phyloP scores from a whole-genome alignment of 1,140 invertebrate genomes.

The Ganaspis sp. region DNA sequence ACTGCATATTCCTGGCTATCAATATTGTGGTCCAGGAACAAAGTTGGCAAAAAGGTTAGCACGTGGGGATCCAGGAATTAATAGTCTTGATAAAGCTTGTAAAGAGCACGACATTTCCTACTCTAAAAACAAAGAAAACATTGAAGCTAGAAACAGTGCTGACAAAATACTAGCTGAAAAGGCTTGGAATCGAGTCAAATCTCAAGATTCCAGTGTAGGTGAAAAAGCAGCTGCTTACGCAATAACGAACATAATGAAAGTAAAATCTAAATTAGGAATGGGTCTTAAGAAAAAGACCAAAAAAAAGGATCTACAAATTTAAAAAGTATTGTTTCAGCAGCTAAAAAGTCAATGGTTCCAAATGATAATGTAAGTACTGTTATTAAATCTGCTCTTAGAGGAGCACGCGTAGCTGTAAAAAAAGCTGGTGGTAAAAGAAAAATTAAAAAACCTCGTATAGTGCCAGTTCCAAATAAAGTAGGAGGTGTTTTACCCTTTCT shows the following conservation, averaged over 20 bases:
- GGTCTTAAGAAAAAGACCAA: constrained; percentile 23
- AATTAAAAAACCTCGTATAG: constrained; percentile 32
- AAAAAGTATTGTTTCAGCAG: no score
- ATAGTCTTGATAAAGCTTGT: constrained; percentile 54
- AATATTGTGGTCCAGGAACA: constrained; percentile 68
- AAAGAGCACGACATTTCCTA: constrained; percentile 33
- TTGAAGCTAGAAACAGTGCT: neutral
- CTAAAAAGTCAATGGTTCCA: no score
- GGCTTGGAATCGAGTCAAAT: neutral
- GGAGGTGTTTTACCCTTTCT: neutral
- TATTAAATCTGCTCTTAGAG: no score
- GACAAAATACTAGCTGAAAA: constrained; percentile 30
- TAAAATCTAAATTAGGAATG: constrained; percentile 23
- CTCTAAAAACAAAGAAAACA: neutral
- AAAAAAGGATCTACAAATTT: neutral
- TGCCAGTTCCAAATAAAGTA: constrained; percentile 44
- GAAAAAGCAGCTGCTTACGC: neutral
- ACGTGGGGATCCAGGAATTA: constrained; percentile 64
- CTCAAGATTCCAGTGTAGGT: neutral
- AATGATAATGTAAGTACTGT: no score
- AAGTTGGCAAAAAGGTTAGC: neutral
- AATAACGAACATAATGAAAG: neutral
- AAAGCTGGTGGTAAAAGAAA: constrained; percentile 33
- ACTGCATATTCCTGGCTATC: constrained; percentile 72
- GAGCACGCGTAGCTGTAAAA: constrained; percentile 48